Conservation (phyloP, 2,797 vertebrate genomes). For the Toxotes lorentzi region DNA sequence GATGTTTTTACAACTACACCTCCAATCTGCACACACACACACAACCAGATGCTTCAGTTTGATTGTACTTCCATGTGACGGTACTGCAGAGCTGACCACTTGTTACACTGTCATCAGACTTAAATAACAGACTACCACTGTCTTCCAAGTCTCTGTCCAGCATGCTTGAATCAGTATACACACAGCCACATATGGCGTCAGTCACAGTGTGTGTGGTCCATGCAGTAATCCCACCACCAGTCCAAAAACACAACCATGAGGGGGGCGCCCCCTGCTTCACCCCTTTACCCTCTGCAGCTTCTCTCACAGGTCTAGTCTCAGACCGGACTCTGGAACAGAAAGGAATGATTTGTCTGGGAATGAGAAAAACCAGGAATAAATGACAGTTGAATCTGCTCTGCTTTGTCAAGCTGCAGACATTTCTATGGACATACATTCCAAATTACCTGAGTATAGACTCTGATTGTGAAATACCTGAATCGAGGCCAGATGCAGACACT, state of each 20-base stretch:
- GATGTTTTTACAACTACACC: slow-evolving; percentile 38
- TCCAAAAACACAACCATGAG: not conserved
- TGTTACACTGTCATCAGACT: slow-evolving; percentile 58
- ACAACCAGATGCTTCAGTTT: slow-evolving; percentile 76
- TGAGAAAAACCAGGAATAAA: slow-evolving; percentile 51
- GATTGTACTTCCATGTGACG: slow-evolving; percentile 77
- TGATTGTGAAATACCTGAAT: slow-evolving; percentile 94
- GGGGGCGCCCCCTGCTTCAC: not conserved
- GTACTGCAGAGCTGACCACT: slow-evolving; percentile 19
- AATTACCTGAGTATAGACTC: slow-evolving; percentile 98
- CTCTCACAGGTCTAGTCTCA: slow-evolving; percentile 79
- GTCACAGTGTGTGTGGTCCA: slow-evolving; percentile 62
- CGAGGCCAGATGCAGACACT: slow-evolving; percentile 88
- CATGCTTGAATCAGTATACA: slow-evolving; percentile 26
- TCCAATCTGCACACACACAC: slow-evolving; percentile 73
- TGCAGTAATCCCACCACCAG: slow-evolving; percentile 13
- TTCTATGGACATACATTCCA: slow-evolving; percentile 89
- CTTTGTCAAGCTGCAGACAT: slow-evolving; percentile 85
- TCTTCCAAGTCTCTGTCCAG: slow-evolving; percentile 23
- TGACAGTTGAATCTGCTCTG: slow-evolving; percentile 83
- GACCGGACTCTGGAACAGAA: slow-evolving; percentile 82
- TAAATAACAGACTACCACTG: slow-evolving; percentile 2
- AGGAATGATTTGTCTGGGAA: slow-evolving; percentile 80
- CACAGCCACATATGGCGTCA: slow-evolving; percentile 12
- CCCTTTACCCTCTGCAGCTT: slow-evolving; percentile 5